Evolutionary conservation across 2,797 vertebrate species (phyloP).

Genomic region (Toxotes lorentzi): DNA sequence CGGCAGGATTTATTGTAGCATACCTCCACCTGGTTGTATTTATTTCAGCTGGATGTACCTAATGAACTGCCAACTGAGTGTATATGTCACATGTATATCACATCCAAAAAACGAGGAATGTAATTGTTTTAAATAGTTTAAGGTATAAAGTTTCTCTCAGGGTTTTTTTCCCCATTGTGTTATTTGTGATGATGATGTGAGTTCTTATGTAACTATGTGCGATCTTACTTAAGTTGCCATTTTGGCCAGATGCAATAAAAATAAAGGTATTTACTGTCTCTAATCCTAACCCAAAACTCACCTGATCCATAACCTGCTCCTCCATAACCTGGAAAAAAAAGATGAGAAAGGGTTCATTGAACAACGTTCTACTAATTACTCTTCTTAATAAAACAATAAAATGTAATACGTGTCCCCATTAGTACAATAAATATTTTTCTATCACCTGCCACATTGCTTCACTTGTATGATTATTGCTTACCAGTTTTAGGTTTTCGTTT

Average conservation of each 20-base stretch:
- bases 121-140: not conserved
- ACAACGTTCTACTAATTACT: not conserved
- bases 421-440: not conserved
- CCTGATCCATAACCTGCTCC: constrained; percentile 60
- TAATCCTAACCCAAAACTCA: constrained; percentile 9
- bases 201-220: not conserved
- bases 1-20: not conserved
- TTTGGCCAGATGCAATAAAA: not conserved
- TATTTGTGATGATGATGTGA: not conserved
- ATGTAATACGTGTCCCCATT: not conserved
- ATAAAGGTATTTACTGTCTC: not conserved
- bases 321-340: constrained; percentile 56
- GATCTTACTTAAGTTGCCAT: not conserved
- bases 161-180: not conserved
- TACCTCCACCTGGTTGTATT: not conserved
- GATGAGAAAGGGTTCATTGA: not conserved
- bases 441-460: not conserved
- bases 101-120: not conserved
- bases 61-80: no score
- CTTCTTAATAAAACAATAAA: not conserved
- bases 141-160: not conserved
- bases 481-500: constrained; percentile 76
- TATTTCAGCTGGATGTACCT: no score
- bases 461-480: constrained; percentile 26
- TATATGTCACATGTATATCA: not conserved